phyloP scores from a whole-genome alignment of 2,888 invertebrate genomes.

The Ecdyonurus torrentis region DNA sequence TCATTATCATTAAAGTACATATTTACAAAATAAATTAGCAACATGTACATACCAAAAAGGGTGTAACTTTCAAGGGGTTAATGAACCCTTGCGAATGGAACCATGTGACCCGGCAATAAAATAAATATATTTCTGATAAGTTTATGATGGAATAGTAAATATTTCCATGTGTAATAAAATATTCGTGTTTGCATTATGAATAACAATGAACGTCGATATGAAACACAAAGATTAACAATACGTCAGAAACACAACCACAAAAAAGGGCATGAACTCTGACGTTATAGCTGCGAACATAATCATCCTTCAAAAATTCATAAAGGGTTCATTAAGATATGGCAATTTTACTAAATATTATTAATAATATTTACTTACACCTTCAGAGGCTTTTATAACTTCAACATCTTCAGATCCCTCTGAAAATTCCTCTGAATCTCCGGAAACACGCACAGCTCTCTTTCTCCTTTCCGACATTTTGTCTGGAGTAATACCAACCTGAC shows the following conservation, averaged over 20 bases:
- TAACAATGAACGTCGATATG: no score
- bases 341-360: not conserved
- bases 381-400: conserved; percentile 10
- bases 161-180: not conserved
- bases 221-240: no score
- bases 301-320: no score
- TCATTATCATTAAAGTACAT: no score
- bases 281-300: not conserved
- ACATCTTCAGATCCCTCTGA: conserved; percentile 11
- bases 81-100: not conserved
- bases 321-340: no score
- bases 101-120: not conserved
- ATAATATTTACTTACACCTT: conserved; percentile 7
- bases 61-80: not conserved
- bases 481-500: conserved; percentile 3
- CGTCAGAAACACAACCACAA: not conserved
- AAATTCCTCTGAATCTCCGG: conserved; percentile 12
- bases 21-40: no score
- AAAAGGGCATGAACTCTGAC: not conserved
- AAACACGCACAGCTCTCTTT: conserved; percentile 10
- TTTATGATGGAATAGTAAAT: not conserved
- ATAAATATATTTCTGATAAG: not conserved
- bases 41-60: not conserved
- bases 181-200: no score
- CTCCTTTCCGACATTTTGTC: conserved; percentile 13